Evolutionary conservation across 2,888 invertebrate genomes (phyloP).

Genomic region (Chymomyza amoena): DNA sequence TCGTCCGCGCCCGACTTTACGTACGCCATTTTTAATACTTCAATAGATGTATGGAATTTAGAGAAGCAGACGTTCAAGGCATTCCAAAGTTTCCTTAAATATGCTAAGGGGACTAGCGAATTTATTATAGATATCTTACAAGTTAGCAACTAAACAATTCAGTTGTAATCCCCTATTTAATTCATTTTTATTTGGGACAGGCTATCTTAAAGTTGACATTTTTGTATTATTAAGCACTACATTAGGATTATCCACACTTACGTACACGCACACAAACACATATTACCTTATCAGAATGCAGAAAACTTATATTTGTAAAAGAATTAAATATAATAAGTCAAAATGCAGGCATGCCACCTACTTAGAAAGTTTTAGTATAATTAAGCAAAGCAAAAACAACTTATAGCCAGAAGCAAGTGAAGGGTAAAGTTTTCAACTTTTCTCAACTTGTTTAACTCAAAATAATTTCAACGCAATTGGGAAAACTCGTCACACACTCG

Average conservation of each 20-base stretch:
- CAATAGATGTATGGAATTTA: too few relatives aligned
- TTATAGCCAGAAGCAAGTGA: not conserved
- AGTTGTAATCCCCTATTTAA: too few relatives aligned
- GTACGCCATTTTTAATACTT: too few relatives aligned
- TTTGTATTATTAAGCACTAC: slow-evolving; percentile 50
- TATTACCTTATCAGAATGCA: not conserved
- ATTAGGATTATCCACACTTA: slow-evolving; percentile 64
- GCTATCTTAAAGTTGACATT: too few relatives aligned
- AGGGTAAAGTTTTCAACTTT: not conserved
- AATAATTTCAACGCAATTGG: not conserved
- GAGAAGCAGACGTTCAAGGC: too few relatives aligned
- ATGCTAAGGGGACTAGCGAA: too few relatives aligned
- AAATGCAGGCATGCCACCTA: slow-evolving; percentile 45
- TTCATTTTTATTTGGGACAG: too few relatives aligned
- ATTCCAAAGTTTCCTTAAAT: too few relatives aligned
- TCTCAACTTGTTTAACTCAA: not conserved
- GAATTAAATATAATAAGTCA: slow-evolving; percentile 45
- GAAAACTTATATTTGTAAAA: not conserved
- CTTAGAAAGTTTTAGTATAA: slow-evolving; percentile 68
- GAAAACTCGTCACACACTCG: not conserved
- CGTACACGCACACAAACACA: slow-evolving; percentile 17
- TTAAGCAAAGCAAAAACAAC: slow-evolving; percentile 62
- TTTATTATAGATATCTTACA: too few relatives aligned
- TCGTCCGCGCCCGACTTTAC: too few relatives aligned
- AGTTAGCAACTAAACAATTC: too few relatives aligned